A percentile compares a stretch with the other conserved stretches of the same genome.
phyloP scores from a whole-genome alignment of 2,113 vertebrate genomes.

The Pantherophis guttatus region DNA sequence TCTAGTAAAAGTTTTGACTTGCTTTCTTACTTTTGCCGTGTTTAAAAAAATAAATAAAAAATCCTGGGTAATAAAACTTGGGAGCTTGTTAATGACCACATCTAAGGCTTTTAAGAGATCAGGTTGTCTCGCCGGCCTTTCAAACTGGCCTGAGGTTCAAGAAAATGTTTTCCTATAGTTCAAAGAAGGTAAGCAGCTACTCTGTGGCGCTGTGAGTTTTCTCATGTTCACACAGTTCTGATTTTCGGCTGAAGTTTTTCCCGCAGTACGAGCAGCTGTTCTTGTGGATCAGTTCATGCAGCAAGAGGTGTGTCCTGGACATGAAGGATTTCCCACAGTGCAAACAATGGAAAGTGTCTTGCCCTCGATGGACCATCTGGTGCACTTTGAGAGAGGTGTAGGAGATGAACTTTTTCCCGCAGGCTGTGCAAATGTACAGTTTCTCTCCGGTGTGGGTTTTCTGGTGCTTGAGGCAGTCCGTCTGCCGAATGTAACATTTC shows the following conservation, averaged over 20 bases:
- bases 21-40: background rate
- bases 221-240: constrained; percentile 34
- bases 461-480: background rate
- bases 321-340: constrained; percentile 55
- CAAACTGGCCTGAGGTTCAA: background rate
- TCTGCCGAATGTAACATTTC: background rate
- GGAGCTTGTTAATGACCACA: background rate
- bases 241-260: constrained; percentile 44
- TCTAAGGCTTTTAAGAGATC: background rate
- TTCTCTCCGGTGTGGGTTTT: constrained; percentile 12
- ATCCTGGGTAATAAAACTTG: background rate
- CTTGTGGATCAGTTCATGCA: background rate
- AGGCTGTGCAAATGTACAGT: constrained; percentile 15
- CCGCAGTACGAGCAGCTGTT: constrained; percentile 44
- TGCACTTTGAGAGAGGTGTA: background rate
- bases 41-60: background rate
- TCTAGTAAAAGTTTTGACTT: background rate
- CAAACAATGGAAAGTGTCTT: constrained; percentile 24
- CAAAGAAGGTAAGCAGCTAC: constrained; percentile 46
- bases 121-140: background rate
- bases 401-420: constrained; percentile 21
- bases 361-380: background rate
- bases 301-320: constrained; percentile 20
- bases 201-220: constrained; percentile 36
- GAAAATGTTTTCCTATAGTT: background rate